phyloP scores from a whole-genome alignment of 2,113 vertebrate genomes.

The Athene cunicularia region DNA sequence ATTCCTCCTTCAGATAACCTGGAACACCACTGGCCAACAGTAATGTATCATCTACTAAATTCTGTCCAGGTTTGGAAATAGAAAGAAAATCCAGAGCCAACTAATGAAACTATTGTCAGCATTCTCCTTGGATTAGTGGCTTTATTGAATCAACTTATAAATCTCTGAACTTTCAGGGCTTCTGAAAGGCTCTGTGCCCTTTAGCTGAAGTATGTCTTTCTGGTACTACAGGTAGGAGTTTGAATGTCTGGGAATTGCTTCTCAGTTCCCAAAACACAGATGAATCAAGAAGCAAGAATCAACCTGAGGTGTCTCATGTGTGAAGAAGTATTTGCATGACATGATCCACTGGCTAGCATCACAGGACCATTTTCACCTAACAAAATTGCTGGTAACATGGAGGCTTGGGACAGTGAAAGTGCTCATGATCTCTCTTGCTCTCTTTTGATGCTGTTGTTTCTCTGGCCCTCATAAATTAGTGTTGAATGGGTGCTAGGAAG shows the following conservation, averaged over 20 bases:
- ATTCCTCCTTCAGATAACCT: constrained; percentile 38
- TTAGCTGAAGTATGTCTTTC: not conserved
- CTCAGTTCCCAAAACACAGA: not conserved
- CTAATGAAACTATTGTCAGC: constrained; percentile 32
- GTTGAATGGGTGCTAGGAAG: not conserved
- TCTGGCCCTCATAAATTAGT: not conserved
- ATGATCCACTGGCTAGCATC: not conserved
- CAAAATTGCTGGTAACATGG: not conserved
- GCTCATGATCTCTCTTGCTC: not conserved
- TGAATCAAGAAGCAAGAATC: not conserved
- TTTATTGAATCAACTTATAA: not conserved
- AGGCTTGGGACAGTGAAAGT: not conserved
- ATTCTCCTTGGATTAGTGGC: not conserved
- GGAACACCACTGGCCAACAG: not conserved
- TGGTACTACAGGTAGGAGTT: not conserved
- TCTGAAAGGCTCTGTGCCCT: constrained; percentile 10
- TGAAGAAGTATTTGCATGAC: not conserved
- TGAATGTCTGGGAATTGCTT: not conserved
- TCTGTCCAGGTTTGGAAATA: constrained; percentile 11
- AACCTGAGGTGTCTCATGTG: not conserved
- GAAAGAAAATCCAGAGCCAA: constrained; percentile 34
- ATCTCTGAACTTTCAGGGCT: not conserved
- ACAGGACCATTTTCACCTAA: not conserved
- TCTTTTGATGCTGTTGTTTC: not conserved
- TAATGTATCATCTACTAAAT: not conserved